Evolutionary conservation across 1,140 invertebrate genomes (phyloP).

Genomic region (Brachionus manjavacas): DNA sequence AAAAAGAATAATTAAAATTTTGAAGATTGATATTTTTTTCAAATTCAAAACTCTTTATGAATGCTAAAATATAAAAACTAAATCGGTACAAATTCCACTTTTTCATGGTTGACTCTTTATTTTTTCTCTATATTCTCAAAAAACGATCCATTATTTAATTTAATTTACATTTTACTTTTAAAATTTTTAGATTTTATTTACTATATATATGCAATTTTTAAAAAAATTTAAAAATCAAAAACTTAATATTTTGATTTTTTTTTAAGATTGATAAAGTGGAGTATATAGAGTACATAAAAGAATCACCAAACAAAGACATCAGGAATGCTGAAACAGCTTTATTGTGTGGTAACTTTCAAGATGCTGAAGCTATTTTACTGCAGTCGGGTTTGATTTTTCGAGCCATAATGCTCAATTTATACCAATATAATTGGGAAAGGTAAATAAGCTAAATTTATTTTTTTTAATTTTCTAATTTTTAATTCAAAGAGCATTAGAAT

Average conservation of each 20-base stretch:
- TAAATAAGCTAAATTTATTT: slow-evolving; percentile 48
- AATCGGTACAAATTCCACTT: too few relatives aligned
- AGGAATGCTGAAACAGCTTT: slow-evolving; percentile 74
- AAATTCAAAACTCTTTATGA: too few relatives aligned
- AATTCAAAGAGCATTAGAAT: slow-evolving; percentile 69
- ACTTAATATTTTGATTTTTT: slow-evolving; percentile 28
- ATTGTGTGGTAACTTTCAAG: slow-evolving; percentile 69
- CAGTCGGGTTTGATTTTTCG: slow-evolving; percentile 71
- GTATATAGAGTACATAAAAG: slow-evolving; percentile 77
- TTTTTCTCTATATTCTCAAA: too few relatives aligned
- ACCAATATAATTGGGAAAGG: slow-evolving; percentile 78
- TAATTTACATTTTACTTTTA: too few relatives aligned
- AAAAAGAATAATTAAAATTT: too few relatives aligned
- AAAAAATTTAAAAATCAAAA: background rate
- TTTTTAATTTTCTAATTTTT: background rate
- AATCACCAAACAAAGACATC: slow-evolving; percentile 62
- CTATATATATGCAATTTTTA: background rate
- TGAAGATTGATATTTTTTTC: too few relatives aligned
- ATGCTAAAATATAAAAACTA: too few relatives aligned
- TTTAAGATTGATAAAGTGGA: slow-evolving; percentile 76
- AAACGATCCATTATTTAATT: too few relatives aligned
- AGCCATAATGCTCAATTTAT: slow-evolving; percentile 74
- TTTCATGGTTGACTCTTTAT: too few relatives aligned
- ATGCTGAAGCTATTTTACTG: slow-evolving; percentile 75
- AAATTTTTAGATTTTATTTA: background rate